Base-by-base conservation (phyloP, 2,888 invertebrate genomes). In the Megamerina dolium region DNA sequence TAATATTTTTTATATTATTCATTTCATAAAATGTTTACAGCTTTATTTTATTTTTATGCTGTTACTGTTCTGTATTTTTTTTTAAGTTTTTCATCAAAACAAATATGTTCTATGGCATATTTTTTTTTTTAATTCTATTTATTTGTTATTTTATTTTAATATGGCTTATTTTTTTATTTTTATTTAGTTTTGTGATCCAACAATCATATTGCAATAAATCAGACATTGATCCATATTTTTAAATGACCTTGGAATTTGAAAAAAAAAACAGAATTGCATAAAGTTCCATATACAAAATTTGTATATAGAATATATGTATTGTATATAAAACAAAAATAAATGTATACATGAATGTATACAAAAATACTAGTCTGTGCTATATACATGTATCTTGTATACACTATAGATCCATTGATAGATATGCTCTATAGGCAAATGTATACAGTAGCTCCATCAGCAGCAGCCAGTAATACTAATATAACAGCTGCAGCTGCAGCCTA, bases 221-320 rank as follows among this genome's bases (percentile, higher is more conserved):
- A 61, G 61, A 62, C 63, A 63, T 63, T 61, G 63, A 61, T 63
- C 61, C 61, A 63, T 54, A 61, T 60, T 61, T 59, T 41, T 23
- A 41, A 35, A 40, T 42, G 48, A 48, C 48, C 48, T 48, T 48
- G 48, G 42, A 39, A 45, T 33, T 41, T 32, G 32, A 37, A 34
- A 29, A 34, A 38, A 26, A 14, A 38, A 34, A 23, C 17, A 21
- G 17, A 23, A 17, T n/a, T 33, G 18, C 10, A n/a, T 3, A 8
- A 38, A n/a, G n/a, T n/a, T n/a, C n/a, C n/a, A n/a, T n/a, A n/a
- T n/a, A n/a, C n/a, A n/a, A n/a, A n/a, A n/a, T n/a, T n/a, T n/a
- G n/a, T n/a, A n/a, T n/a, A n/a, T n/a, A n/a, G n/a, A n/a, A n/a
- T n/a, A n/a, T n/a, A n/a, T 31, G 16, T 13, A 31, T 31, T 31